Evolutionary conservation across 2,113 vertebrate genomes (phyloP).

Genomic region (Rhodinocichla rosea): DNA sequence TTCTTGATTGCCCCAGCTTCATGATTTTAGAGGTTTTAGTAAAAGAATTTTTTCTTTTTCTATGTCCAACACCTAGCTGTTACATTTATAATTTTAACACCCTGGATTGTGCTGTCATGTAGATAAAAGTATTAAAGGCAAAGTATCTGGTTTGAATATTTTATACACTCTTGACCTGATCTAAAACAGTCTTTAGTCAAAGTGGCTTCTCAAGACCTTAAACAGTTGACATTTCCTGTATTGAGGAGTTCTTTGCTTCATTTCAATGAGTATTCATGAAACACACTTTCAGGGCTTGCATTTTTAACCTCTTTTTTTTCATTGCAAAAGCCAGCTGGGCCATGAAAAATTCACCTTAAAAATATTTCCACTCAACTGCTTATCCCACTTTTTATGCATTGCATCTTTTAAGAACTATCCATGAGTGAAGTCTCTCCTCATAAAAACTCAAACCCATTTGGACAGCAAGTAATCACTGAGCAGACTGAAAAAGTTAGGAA

Average conservation of each 20-base stretch:
- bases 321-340: not conserved
- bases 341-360: not conserved
- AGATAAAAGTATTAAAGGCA: not conserved
- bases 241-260: not conserved
- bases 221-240: not conserved
- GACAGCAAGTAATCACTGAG: not conserved
- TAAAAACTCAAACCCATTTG: not conserved
- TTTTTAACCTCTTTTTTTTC: not conserved
- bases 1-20: not conserved
- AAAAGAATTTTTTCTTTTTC: not conserved
- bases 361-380: not conserved
- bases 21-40: not conserved
- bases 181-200: not conserved
- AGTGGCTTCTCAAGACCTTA: not conserved
- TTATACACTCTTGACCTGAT: not conserved
- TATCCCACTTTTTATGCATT: not conserved
- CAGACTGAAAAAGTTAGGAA: not conserved
- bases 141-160: not conserved
- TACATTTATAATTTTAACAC: not conserved
- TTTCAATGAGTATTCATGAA: not conserved
- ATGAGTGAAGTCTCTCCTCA: fast-evolving
- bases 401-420: not conserved
- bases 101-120: not conserved
- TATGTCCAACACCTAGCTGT: not conserved
- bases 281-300: not conserved